phyloP scores from a whole-genome alignment of 2,797 vertebrate species.

The Manis javanica region DNA sequence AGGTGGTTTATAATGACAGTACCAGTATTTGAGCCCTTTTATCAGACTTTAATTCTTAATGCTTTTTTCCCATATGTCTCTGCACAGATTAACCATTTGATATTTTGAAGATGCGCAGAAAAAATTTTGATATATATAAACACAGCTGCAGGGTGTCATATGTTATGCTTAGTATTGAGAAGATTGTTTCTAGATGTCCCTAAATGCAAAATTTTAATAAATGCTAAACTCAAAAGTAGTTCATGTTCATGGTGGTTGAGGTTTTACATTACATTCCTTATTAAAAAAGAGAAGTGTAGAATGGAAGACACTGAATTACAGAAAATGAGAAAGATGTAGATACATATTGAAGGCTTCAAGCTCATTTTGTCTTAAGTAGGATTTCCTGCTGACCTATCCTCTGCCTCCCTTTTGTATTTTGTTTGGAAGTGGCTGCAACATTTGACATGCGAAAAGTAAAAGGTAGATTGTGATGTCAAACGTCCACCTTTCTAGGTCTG shows the following conservation, averaged over 20 bases:
- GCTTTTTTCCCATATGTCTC: not conserved
- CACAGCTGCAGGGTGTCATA: not conserved
- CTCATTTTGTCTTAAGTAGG: conserved; percentile 3
- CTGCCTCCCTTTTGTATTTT: not conserved
- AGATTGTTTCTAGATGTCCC: not conserved
- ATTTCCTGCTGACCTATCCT: not conserved
- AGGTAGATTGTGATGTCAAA: not conserved
- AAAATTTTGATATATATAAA: not conserved
- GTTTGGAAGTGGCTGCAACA: conserved; percentile 21
- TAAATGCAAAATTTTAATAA: not conserved
- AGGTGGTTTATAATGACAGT: not conserved
- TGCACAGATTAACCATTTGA: not conserved
- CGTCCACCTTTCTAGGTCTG: not conserved
- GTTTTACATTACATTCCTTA: not conserved
- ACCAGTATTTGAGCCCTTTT: not conserved
- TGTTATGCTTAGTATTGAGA: not conserved
- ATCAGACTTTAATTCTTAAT: not conserved
- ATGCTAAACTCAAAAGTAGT: not conserved
- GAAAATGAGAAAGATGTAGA: not conserved
- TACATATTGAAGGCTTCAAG: not conserved
- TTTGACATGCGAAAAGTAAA: not conserved
- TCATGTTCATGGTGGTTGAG: not conserved
- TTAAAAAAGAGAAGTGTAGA: conserved; percentile 23
- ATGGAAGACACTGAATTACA: not conserved
- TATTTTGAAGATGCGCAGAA: not conserved